Conservation (phyloP, 2,113 vertebrate species). For the Lophura nycthemera region DNA sequence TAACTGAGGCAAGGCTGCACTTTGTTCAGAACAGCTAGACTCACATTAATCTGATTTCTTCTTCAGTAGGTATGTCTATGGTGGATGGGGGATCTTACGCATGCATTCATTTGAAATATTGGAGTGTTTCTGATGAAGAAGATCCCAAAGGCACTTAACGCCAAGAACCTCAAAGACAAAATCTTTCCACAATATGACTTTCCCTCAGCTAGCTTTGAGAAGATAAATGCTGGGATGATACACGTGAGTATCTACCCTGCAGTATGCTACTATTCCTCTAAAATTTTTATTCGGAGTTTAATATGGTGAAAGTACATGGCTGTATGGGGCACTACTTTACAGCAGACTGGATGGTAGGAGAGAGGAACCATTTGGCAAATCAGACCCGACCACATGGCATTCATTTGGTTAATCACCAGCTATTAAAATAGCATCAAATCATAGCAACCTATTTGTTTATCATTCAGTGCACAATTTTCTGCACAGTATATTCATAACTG, state of each 20-base stretch:
- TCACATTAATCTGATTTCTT: not conserved
- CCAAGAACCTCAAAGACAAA: constrained; percentile 76
- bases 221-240: constrained; percentile 73
- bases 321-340: not conserved
- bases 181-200: constrained; percentile 80
- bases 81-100: constrained; percentile 74
- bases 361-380: constrained; percentile 56
- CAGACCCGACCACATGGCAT: constrained; percentile 52
- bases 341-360: not conserved
- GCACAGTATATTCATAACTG: constrained; percentile 75
- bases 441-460: constrained; percentile 71
- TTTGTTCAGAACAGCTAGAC: not conserved
- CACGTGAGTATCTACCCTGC: constrained; percentile 59
- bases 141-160: not conserved
- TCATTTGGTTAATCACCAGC: constrained; percentile 66
- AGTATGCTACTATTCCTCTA: not conserved
- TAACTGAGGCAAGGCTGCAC: not conserved
- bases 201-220: constrained; percentile 74
- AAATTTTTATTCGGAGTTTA: not conserved
- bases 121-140: constrained; percentile 74
- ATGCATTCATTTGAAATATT: constrained; percentile 58
- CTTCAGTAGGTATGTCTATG: constrained; percentile 62
- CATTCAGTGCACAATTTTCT: constrained; percentile 76
- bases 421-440: constrained; percentile 71
- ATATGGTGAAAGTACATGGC: not conserved